These are phyloP conservation scores for Drosophila nebulosa DNA, from an alignment of 1,140 invertebrate genomes.

Conservation along the genomic window DNA sequence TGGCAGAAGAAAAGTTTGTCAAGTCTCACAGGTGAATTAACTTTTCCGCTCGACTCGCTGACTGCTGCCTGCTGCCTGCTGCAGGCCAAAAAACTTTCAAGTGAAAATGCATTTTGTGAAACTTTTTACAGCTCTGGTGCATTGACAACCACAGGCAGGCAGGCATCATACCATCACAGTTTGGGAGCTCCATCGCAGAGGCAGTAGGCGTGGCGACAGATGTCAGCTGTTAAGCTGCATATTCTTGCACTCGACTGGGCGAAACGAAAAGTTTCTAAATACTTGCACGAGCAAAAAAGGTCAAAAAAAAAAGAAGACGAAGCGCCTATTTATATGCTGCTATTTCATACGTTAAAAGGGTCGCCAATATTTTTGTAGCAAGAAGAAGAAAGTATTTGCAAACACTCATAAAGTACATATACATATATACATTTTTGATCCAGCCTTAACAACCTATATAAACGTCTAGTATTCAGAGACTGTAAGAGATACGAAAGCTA, in stretches of 20 bases:
- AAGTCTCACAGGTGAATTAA: slow-evolving; percentile 76
- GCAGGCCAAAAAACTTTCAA: slow-evolving; percentile 60
- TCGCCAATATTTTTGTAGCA: background rate
- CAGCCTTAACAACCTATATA: no score
- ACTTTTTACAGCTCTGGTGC: slow-evolving; percentile 57
- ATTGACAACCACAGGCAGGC: slow-evolving; percentile 64
- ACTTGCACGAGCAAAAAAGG: background rate
- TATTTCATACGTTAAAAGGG: no score
- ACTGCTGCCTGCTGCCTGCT: slow-evolving; percentile 29
- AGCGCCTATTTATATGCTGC: slow-evolving; percentile 60
- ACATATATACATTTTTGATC: no score
- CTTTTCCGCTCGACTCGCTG: slow-evolving; percentile 66
- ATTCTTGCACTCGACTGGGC: slow-evolving; percentile 59
- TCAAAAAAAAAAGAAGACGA: background rate
- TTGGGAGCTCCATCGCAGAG: background rate
- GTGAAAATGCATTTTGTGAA: slow-evolving; percentile 72
- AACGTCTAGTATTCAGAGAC: no score
- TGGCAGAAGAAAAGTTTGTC: slow-evolving; percentile 55
- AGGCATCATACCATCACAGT: background rate
- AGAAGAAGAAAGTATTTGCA: no score
- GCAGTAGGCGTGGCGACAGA: slow-evolving; percentile 15
- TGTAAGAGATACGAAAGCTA: no score
- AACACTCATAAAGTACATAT: no score
- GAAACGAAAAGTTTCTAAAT: slow-evolving; percentile 44
- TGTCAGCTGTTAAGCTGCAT: slow-evolving; percentile 31